Percentiles rank a stretch among this genome's conserved stretches.
These are phyloP conservation scores for Gephyroberyx darwinii DNA, from an alignment of 2,797 vertebrate genomes.

Conservation along the genomic window DNA sequence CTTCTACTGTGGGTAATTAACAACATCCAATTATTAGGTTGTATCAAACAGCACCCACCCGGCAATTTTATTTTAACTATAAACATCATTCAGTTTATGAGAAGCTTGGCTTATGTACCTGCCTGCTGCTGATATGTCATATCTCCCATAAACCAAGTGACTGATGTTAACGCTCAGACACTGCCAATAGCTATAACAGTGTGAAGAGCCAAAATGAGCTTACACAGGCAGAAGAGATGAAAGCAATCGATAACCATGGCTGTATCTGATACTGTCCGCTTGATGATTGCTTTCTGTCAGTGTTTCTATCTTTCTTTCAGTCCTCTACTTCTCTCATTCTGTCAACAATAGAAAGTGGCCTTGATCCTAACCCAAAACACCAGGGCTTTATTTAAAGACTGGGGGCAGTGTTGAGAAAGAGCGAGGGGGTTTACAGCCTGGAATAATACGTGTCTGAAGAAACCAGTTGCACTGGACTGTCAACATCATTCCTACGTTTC, in stretches of 20 bases:
- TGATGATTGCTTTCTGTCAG: not conserved
- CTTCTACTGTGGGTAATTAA: not conserved
- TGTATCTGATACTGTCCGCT: not conserved
- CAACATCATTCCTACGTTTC: no score
- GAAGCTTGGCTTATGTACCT: not conserved
- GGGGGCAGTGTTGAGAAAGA: no score
- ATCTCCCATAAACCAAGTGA: not conserved
- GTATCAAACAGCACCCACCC: not conserved
- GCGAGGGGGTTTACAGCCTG: no score
- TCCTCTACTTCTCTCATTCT: not conserved
- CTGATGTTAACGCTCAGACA: not conserved
- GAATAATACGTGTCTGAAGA: no score
- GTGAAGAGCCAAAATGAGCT: not conserved
- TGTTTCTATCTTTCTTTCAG: not conserved
- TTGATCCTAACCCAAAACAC: not conserved
- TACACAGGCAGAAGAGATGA: not conserved
- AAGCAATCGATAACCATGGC: not conserved
- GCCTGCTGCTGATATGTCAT: not conserved
- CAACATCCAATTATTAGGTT: slow-evolving; percentile 6
- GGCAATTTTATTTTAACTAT: no score
- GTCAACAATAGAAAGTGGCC: not conserved
- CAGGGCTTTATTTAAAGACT: no score
- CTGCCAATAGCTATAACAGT: slow-evolving; percentile 10
- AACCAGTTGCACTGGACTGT: no score
- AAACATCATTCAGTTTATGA: no score